Base-by-base conservation (phyloP, 2,797 vertebrate genomes). In the Sarcoramphus papa region DNA sequence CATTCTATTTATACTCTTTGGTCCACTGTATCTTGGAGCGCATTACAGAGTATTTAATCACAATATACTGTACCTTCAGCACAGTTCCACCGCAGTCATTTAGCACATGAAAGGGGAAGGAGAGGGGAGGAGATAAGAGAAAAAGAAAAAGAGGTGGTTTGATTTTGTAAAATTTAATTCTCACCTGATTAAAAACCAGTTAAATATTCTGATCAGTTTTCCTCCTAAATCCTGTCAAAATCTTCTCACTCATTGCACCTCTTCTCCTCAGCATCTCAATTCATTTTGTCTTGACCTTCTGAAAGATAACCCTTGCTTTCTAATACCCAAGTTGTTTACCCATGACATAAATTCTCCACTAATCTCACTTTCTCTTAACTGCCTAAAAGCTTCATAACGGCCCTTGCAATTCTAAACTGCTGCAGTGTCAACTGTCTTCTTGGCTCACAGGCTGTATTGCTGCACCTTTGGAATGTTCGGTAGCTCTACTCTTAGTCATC, bases 1-100 rank as follows among this genome's bases (percentile, higher is more conserved):
- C 96, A 96, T 93, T 93, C 91, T 92, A 88, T 85, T 95, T 94
- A 95, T 88, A 35, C 81, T 75, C 95, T 87, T 84, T 93, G 67
- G 83, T 95, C 80, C 48, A 54, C 77, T 81, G 40, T 93, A 94
- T 92, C 92, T 97, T 78, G 59, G 69, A 79, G 45, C 1, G 0
- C 63, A 30, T 93, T 94, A 65, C n/a, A 73, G 68, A 88, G 80
- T 73, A 91, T 95, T 97, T 92, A 95, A 95, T 90, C 85, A 90
- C 85, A 88, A 43, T 43, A 77, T 81, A 54, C 41, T 63, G 33
- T 90, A 95, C 94, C 94, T 97, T 97, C 94, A 97, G 91, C 95
- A 93, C 56, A 92, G 92, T 78, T 94, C 92, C 79, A 90, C 69
- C 41, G 27, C 27, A 74, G 63, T 47, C 43, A 85, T 91, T 97